Percentiles rank a stretch among this genome's conserved stretches.
phyloP scores from a whole-genome alignment of 64 coral and sea anemone genomes.

The Actinia equina region DNA sequence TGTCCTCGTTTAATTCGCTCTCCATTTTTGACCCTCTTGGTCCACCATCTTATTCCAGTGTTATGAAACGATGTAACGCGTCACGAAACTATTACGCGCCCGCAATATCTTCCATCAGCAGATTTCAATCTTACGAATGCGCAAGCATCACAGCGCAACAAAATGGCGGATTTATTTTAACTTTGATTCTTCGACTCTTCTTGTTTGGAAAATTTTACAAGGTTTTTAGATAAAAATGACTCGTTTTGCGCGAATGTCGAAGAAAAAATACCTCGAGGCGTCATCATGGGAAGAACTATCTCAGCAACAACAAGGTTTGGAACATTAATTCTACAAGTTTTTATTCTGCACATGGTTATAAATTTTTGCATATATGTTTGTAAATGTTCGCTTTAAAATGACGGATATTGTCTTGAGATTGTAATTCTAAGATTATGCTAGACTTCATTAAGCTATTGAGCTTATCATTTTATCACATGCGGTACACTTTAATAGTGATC shows the following conservation, averaged over 20 bases:
- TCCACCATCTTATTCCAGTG: conserved; percentile 25
- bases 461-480: no score
- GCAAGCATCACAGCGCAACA: neutral
- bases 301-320: neutral
- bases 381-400: neutral
- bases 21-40: neutral
- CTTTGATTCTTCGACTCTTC: no score
- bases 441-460: no score
- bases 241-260: conserved; percentile 50
- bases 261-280: conserved; percentile 45
- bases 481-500: no score
- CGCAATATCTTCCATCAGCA: neutral
- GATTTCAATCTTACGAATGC: neutral
- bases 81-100: neutral
- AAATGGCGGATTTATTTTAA: conserved; percentile 35
- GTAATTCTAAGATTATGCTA: no score
- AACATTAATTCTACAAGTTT: neutral
- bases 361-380: neutral
- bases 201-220: neutral
- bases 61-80: neutral
- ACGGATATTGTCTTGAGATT: no score
- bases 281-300: conserved; percentile 35
- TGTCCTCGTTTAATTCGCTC: conserved; percentile 29
- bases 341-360: neutral
- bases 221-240: conserved; percentile 23